Base-by-base conservation (phyloP, 2,113 vertebrate genomes). In the Notarius quadriscutis region DNA sequence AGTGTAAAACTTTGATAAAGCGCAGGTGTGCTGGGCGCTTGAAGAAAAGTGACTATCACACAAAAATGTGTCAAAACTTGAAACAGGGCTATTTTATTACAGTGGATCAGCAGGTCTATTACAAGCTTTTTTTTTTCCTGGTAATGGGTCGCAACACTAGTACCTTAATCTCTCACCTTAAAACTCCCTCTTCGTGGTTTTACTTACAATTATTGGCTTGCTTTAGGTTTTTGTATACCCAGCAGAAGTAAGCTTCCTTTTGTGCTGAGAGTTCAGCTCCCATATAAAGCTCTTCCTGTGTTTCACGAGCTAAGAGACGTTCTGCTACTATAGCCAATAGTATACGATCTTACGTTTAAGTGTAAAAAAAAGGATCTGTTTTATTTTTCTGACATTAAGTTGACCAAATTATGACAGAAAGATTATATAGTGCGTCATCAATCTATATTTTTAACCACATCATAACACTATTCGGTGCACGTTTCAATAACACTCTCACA, bases 171-270 rank as follows among this genome's bases (percentile, higher is more conserved):
- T 60, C n/a, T 83, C 18, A 87, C 41, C 55, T 83, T 77, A 87
- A 87, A 84, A 81, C 72, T 67, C 81, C n/a, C 78, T 81, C 63
- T 72, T 83, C 48, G 2, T 62, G 79, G 67, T 74, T 71, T 87
- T 74, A 60, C 34, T 87, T 72, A 60, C 63, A 87, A 60, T 87
- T 57, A 75, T 78, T 85, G 84, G 84, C 60, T 67, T 86, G 65
- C 53, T 63, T 87, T 83, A 83, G 65, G 55, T 80, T 75, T 74
- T 83, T 83, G 22, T 87, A 63, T 62, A 27, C 22, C 25, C 69
- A 63, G 41, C 57, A 77, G 80, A 58, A 84, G 14, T 34, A 83
- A 77, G 50, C 81, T 84, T 87, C 27, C 50, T 48, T 87, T 77
- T 78, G 71, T 84, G 48, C 58, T n/a, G n/a, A 51, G 6, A 87